A percentile compares a stretch with the other conserved stretches of the same genome.
Evolutionary conservation across 2,113 vertebrate genomes (phyloP).

Genomic region (Phoenicopterus ruber): DNA sequence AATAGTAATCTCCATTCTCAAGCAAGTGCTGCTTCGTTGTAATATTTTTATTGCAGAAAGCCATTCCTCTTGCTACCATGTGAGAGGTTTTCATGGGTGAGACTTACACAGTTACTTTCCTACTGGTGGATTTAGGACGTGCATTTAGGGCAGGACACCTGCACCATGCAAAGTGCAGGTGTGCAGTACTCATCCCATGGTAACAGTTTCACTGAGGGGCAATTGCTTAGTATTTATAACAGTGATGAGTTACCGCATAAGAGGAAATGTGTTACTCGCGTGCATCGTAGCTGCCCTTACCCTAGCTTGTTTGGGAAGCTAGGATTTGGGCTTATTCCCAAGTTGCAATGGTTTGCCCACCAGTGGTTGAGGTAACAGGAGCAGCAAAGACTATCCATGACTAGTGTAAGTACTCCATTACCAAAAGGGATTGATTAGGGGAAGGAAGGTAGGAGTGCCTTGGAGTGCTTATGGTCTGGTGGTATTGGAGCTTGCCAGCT

Average conservation of each 20-base stretch:
- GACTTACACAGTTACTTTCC: background rate
- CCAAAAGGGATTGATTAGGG: background rate
- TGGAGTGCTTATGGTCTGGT: background rate
- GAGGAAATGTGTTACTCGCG: background rate
- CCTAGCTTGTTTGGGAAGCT: background rate
- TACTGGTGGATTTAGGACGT: background rate
- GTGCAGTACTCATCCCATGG: background rate
- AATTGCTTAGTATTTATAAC: background rate
- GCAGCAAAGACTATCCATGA: background rate
- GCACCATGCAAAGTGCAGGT: background rate
- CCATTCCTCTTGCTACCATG: background rate
- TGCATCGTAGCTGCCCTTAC: background rate
- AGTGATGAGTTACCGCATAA: background rate
- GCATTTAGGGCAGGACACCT: background rate
- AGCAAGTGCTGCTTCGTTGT: background rate
- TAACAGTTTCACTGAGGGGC: background rate
- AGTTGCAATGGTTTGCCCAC: background rate
- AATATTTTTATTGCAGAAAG: background rate
- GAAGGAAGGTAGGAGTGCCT: background rate
- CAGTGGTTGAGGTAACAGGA: background rate
- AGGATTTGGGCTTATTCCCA: background rate
- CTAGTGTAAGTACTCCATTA: background rate
- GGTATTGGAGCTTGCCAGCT: background rate
- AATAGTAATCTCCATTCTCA: background rate
- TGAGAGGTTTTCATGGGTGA: background rate